Evolutionary conservation across 2,113 vertebrate species (phyloP).

Genomic region (Pelvicachromis taeniatus): DNA sequence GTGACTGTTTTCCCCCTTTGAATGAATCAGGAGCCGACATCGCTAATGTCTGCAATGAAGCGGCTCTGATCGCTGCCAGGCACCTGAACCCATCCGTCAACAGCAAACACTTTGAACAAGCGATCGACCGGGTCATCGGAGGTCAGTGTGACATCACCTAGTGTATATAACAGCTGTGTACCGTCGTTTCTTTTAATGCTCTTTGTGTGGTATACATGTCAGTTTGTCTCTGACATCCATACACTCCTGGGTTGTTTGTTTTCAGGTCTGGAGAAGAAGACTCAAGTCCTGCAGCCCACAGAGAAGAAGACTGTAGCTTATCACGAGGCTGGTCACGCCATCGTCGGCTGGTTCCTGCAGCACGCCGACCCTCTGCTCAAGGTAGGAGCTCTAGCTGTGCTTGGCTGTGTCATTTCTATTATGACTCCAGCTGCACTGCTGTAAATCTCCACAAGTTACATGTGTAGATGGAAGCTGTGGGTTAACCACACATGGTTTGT

Average conservation of each 20-base stretch:
- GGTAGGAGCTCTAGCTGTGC: slow-evolving; percentile 49
- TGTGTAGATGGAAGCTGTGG: background rate
- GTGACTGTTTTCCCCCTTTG: background rate
- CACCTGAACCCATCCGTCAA: slow-evolving; percentile 88
- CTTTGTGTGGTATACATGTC: background rate
- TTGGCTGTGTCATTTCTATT: background rate
- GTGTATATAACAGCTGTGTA: rapidly evolving
- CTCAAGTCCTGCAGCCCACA: slow-evolving; percentile 94
- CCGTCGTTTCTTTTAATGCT: background rate
- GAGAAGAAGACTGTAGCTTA: slow-evolving; percentile 97
- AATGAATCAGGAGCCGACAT: slow-evolving; percentile 87
- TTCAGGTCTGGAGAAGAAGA: slow-evolving; percentile 93
- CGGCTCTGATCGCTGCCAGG: slow-evolving; percentile 92
- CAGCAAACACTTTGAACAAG: slow-evolving; percentile 91
- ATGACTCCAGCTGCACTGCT: background rate
- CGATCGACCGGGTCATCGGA: slow-evolving; percentile 95
- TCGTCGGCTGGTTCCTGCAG: slow-evolving; percentile 94
- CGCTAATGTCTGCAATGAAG: slow-evolving; percentile 96
- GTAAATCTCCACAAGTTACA: background rate
- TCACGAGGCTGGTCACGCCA: slow-evolving; percentile 90
- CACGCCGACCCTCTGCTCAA: slow-evolving; percentile 95
- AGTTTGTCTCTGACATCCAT: rapidly evolving
- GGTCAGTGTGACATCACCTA: slow-evolving; percentile 65
- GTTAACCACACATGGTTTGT: background rate
- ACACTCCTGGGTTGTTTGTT: background rate